A percentile compares a stretch with the other conserved stretches of the same genome.
Conservation (phyloP, 2,888 invertebrate genomes). For the Rhodophaea formosa region DNA sequence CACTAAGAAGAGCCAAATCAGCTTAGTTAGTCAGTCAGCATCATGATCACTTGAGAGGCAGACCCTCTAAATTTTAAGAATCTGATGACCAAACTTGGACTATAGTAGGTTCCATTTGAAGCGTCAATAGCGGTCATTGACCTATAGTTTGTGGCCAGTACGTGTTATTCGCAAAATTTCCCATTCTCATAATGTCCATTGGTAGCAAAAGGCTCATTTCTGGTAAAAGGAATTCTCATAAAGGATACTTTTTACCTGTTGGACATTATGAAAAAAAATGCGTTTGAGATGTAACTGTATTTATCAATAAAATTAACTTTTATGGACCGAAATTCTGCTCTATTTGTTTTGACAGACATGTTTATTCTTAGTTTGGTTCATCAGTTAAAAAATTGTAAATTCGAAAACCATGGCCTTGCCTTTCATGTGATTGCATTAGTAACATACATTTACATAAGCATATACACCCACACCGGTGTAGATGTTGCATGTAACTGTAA, state of each 20-base stretch:
- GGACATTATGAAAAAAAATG: too few relatives aligned
- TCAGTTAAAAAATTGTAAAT: not conserved
- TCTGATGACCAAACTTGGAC: not conserved
- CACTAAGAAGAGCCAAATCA: slow-evolving; percentile 25
- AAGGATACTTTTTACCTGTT: too few relatives aligned
- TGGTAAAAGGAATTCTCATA: too few relatives aligned
- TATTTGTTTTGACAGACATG: too few relatives aligned
- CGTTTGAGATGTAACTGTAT: too few relatives aligned
- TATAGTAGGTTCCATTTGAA: not conserved
- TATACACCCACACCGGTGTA: slow-evolving; percentile 13
- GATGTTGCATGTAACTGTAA: slow-evolving; percentile 35
- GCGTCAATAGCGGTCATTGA: not conserved
- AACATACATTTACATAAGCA: slow-evolving; percentile 17
- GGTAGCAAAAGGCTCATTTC: too few relatives aligned
- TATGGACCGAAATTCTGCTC: too few relatives aligned
- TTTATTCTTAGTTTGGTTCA: not conserved
- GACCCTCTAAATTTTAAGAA: slow-evolving; percentile 14
- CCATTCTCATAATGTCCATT: too few relatives aligned
- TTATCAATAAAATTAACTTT: too few relatives aligned
- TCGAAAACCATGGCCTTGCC: slow-evolving; percentile 4
- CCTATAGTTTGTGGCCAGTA: not conserved
- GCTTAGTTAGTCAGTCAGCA: slow-evolving; percentile 18
- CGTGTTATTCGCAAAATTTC: too few relatives aligned
- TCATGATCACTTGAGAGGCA: slow-evolving; percentile 23
- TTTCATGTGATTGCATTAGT: slow-evolving; percentile 20